Evolutionary conservation across 2,888 invertebrate genomes (phyloP).

Genomic region (Exephanes ischioxanthus): DNA sequence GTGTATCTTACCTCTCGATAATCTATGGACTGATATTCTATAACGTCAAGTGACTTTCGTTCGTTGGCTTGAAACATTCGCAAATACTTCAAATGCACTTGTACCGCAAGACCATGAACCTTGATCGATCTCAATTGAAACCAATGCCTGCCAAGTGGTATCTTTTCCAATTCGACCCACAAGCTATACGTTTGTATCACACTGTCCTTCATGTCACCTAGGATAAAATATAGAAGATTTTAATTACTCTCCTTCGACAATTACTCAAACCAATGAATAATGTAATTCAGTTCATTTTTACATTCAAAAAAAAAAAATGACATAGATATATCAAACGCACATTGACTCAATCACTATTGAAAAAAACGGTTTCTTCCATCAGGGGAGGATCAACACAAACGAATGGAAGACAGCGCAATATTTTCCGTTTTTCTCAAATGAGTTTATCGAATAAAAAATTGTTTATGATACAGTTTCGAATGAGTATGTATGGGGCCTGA

Average conservation of each 20-base stretch:
- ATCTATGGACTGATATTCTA: constrained; percentile 69
- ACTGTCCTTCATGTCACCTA: constrained; percentile 68
- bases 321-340: too few species aligned
- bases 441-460: too few species aligned
- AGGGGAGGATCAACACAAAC: too few species aligned
- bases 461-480: not conserved
- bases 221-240: not conserved
- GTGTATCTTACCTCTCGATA: constrained; percentile 71
- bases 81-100: constrained; percentile 73
- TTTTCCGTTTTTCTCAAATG: too few species aligned
- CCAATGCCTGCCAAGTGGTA: constrained; percentile 78
- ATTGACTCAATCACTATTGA: too few species aligned
- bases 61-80: constrained; percentile 69
- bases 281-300: not conserved
- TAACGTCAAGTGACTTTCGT: constrained; percentile 56
- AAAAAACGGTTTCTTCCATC: too few species aligned
- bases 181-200: constrained; percentile 70
- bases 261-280: not conserved
- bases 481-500: not conserved
- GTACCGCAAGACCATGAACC: constrained; percentile 70
- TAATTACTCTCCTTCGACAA: not conserved
- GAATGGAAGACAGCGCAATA: too few species aligned
- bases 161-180: constrained; percentile 75
- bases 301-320: too few species aligned
- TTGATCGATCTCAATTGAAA: constrained; percentile 76